Conservation (phyloP, 2,888 invertebrate genomes). For the Willowsia nigromaculata region DNA sequence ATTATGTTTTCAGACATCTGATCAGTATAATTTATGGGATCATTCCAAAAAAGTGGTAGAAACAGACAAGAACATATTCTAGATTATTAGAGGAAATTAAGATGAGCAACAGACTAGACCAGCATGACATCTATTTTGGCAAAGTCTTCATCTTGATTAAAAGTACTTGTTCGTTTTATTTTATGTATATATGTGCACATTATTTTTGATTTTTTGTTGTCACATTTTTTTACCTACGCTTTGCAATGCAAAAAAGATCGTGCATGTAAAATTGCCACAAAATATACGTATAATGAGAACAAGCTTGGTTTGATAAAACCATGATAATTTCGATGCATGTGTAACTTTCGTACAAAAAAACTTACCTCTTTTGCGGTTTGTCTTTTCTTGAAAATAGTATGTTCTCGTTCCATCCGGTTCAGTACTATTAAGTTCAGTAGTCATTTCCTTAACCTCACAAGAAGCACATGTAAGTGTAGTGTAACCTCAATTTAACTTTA, state of each 20-base stretch:
- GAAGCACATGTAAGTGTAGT: background rate
- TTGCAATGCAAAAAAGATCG: background rate
- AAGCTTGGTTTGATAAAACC: background rate
- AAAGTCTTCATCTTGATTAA: constrained; percentile 19
- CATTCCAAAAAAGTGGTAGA: constrained; percentile 29
- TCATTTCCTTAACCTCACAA: background rate
- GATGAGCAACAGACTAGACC: background rate
- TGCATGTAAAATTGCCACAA: background rate
- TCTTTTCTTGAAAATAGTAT: constrained; percentile 25
- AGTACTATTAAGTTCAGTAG: background rate
- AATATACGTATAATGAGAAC: background rate
- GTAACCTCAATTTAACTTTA: background rate
- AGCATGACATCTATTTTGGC: constrained; percentile 8
- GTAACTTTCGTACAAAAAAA: background rate
- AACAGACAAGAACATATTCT: constrained; percentile 4
- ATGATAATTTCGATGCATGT: background rate
- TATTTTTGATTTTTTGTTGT: background rate
- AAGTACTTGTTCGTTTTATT: background rate
- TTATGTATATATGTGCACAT: background rate
- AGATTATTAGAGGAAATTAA: background rate
- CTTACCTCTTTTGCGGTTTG: constrained; percentile 14
- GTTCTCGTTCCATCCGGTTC: background rate
- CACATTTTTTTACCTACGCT: too few species aligned
- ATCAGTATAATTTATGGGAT: constrained; percentile 46
- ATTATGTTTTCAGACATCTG: constrained; percentile 21